These are phyloP conservation scores for Erpobdella octoculata DNA, from an alignment of 2,888 invertebrate genomes.

Conservation along the genomic window DNA sequence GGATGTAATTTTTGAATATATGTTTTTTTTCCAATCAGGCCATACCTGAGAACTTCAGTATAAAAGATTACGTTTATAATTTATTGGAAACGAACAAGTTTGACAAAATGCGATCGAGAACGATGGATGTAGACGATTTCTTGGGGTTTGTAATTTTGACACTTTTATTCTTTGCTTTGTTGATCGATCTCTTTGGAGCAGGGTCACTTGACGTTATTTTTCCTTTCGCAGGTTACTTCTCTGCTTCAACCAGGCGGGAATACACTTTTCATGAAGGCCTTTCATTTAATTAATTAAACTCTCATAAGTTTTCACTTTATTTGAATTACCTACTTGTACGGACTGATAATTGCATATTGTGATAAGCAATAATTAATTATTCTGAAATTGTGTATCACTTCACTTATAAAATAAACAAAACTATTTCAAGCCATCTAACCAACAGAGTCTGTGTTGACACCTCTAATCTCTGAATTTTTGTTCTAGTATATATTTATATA, in stretches of 20 bases:
- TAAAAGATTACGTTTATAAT: constrained; percentile 70
- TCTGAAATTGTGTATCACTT: too few relatives aligned
- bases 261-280: constrained; percentile 70
- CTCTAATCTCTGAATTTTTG: too few relatives aligned
- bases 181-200: neutral
- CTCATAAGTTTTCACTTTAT: neutral
- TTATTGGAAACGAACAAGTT: constrained; percentile 65
- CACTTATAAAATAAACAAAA: too few relatives aligned
- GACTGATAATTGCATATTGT: too few relatives aligned
- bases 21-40: constrained; percentile 56
- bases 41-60: constrained; percentile 66
- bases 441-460: too few relatives aligned
- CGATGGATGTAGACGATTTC: constrained; percentile 94
- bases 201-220: constrained; percentile 20
- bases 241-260: constrained; percentile 80
- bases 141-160: constrained; percentile 56
- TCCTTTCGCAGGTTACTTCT: constrained; percentile 62
- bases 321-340: too few relatives aligned
- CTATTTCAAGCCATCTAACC: too few relatives aligned
- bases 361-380: too few relatives aligned
- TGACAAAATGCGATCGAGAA: constrained; percentile 73
- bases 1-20: too few relatives aligned
- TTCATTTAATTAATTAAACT: neutral
- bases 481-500: too few relatives aligned
- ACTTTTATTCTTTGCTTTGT: neutral